A percentile compares a stretch with the other conserved stretches of the same genome.
Conservation (phyloP, 2,797 vertebrate genomes). For the Ammospiza maritima region DNA sequence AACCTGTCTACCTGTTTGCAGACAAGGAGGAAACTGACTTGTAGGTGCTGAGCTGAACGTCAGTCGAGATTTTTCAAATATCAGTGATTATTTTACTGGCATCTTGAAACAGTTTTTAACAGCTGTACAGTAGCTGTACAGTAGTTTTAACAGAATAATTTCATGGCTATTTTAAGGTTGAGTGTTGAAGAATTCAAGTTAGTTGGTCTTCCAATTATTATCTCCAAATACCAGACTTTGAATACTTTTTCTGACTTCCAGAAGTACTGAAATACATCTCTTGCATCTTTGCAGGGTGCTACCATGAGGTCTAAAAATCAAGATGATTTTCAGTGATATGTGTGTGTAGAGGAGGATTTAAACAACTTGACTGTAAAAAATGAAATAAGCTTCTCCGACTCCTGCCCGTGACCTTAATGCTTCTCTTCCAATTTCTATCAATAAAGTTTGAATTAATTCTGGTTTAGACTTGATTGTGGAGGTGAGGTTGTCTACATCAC, state of each 20-base stretch:
- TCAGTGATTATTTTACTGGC: background rate
- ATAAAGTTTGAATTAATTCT: background rate
- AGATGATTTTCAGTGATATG: background rate
- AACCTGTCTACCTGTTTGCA: background rate
- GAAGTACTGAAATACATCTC: background rate
- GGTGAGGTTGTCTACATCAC: background rate
- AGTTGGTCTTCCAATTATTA: background rate
- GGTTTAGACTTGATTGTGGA: background rate
- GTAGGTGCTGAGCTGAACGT: background rate
- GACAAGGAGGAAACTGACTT: background rate
- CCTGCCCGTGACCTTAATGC: background rate
- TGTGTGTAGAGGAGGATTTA: background rate
- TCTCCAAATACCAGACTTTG: background rate
- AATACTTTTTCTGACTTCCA: background rate
- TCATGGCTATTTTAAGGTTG: background rate
- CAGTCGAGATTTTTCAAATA: background rate
- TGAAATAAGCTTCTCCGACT: background rate
- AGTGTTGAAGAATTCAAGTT: background rate
- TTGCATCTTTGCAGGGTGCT: background rate
- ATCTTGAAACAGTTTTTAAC: background rate
- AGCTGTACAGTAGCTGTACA: background rate
- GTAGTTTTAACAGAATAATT: background rate
- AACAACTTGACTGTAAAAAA: background rate
- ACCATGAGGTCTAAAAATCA: background rate
- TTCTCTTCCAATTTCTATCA: background rate